Percentiles rank a stretch among this genome's conserved stretches.
Conservation (phyloP, 1,140 invertebrate genomes). For the Drosophila eugracilis region DNA sequence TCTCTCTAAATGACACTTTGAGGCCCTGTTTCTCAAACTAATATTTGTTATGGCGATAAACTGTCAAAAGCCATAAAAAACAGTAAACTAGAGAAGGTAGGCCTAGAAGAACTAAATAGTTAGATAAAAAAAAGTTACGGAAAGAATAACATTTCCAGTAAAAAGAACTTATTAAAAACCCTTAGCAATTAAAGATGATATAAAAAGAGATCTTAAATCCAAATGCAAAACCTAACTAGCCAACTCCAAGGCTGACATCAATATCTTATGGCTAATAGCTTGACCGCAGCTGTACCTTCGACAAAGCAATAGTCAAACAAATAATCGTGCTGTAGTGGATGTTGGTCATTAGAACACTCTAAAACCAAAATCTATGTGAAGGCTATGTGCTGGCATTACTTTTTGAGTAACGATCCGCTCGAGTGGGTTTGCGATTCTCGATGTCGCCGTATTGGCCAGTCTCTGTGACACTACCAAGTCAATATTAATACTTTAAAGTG, state of each 20-base stretch:
- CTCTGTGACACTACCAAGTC: constrained; percentile 26
- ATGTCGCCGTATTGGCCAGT: background rate
- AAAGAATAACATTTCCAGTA: no score
- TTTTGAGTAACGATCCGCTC: constrained; percentile 43
- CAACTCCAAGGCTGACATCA: background rate
- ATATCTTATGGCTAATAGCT: background rate
- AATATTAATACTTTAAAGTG: constrained; percentile 27
- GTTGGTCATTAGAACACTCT: constrained; percentile 47
- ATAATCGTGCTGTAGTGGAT: constrained; percentile 29
- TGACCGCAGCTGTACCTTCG: constrained; percentile 11
- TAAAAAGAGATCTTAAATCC: no score
- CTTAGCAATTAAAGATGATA: no score
- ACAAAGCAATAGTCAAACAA: constrained; percentile 14
- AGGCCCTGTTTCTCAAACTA: background rate
- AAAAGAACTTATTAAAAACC: no score
- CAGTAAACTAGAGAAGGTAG: background rate
- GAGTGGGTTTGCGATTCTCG: constrained; percentile 31
- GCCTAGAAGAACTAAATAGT: background rate
- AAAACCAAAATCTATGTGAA: constrained; percentile 52
- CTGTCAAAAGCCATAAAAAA: background rate
- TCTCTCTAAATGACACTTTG: background rate
- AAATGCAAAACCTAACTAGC: no score
- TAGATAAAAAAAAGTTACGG: no score
- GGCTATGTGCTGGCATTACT: constrained; percentile 38
- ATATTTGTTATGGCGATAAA: background rate